Conservation (phyloP, 53 echinoderm and acorn worm species). For the Astropecten irregularis region DNA sequence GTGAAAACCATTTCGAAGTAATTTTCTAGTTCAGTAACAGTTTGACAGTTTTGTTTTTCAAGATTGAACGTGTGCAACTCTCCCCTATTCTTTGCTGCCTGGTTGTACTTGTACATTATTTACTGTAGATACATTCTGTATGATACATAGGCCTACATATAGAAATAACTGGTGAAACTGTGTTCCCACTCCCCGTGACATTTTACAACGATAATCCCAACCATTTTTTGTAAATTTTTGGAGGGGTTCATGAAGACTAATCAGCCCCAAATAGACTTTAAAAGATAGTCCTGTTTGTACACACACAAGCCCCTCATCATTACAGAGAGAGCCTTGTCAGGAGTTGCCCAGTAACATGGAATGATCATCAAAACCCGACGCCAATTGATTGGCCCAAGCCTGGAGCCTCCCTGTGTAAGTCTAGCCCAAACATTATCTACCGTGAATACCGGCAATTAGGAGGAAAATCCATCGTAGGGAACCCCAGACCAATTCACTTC, state of each 20-base stretch:
- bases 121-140: neutral
- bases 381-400: no score
- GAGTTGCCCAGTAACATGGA: constrained; percentile 18
- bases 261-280: constrained; percentile 23
- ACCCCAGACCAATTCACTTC: neutral
- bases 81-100: no score
- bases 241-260: neutral
- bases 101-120: no score
- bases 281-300: constrained; percentile 11
- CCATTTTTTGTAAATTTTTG: no score
- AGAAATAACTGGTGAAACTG: no score
- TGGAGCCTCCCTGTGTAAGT: neutral
- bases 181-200: no score
- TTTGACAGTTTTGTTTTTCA: no score
- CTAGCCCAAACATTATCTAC: neutral
- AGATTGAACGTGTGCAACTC: no score
- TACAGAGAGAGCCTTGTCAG: constrained; percentile 11
- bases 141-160: neutral
- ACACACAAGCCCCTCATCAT: constrained; percentile 28
- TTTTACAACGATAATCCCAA: no score
- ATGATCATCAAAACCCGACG: no score
- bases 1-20: no score
- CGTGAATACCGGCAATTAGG: neutral
- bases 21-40: no score
- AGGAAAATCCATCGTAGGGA: neutral